phyloP scores from a whole-genome alignment of 2,113 vertebrate species.

The Orthonyx spaldingii region DNA sequence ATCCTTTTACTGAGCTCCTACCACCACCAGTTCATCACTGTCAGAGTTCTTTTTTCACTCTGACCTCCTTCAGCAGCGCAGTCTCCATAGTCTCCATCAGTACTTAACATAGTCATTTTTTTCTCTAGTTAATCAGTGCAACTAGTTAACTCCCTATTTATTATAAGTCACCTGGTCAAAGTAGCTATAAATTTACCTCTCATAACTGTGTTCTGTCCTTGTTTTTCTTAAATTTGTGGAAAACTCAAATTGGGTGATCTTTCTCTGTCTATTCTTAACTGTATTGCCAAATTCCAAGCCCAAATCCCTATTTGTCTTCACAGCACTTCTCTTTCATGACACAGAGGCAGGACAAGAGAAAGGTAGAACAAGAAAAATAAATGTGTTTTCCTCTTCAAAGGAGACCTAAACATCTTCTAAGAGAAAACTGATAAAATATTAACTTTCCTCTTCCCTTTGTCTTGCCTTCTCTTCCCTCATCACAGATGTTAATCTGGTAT shows the following conservation, averaged over 20 bases:
- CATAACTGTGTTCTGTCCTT: not conserved
- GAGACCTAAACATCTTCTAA: not conserved
- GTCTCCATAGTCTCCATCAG: not conserved
- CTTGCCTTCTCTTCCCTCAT: not conserved
- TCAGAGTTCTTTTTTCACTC: not conserved
- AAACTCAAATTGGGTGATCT: not conserved
- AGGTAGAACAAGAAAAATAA: not conserved
- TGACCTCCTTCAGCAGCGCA: not conserved
- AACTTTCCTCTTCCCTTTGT: not conserved
- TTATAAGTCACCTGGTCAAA: not conserved
- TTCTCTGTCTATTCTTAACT: not conserved
- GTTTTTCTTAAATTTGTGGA: not conserved
- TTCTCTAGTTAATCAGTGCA: not conserved
- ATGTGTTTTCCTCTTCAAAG: not conserved
- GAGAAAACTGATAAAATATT: not conserved
- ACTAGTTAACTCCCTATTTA: not conserved
- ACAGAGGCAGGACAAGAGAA: not conserved
- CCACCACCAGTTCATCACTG: not conserved
- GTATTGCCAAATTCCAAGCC: not conserved
- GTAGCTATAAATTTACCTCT: not conserved
- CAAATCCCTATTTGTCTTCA: not conserved
- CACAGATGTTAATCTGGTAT: not conserved
- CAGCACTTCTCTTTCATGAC: accelerated
- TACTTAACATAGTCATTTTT: not conserved
- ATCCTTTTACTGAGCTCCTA: not conserved